A percentile compares a stretch with the other conserved stretches of the same genome.
Conservation (phyloP, 2,888 invertebrate species). For the Hanleya hanleyi region DNA sequence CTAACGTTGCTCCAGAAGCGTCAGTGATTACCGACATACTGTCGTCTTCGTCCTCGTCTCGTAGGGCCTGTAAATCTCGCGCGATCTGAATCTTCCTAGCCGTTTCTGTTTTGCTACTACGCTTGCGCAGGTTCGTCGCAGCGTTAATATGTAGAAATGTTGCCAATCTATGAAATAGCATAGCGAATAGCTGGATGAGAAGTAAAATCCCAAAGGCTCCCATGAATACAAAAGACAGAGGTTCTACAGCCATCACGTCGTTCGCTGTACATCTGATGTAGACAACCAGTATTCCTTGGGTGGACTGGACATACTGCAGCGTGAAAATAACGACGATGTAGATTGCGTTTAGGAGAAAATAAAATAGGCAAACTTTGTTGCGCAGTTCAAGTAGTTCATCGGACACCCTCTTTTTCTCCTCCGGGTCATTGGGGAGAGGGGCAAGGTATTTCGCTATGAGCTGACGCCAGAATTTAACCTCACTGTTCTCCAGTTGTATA, state of each 20-base stretch:
- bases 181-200: constrained; percentile 95
- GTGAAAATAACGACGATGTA: constrained; percentile 99
- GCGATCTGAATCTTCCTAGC: not conserved
- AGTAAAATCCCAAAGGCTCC: constrained; percentile 97
- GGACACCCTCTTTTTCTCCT: constrained; percentile 78
- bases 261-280: not conserved
- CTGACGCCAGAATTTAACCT: constrained; percentile 95
- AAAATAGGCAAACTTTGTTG: constrained; percentile 82
- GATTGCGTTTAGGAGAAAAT: constrained; percentile 97
- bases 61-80: not conserved
- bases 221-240: constrained; percentile 86
- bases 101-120: not conserved
- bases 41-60: not conserved
- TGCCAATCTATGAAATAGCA: constrained; percentile 99
- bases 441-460: constrained; percentile 94
- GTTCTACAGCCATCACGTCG: constrained; percentile 41
- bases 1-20: not conserved
- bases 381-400: constrained; percentile 87
- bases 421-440: constrained; percentile 93
- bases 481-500: constrained; percentile 82
- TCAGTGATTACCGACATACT: not conserved
- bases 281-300: constrained; percentile 38
- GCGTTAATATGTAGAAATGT: constrained; percentile 97
- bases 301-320: constrained; percentile 87
- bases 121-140: constrained; percentile 79